These are phyloP conservation scores for Hydraecia micacea DNA, from an alignment of 2,888 invertebrate species.

Conservation along the genomic window DNA sequence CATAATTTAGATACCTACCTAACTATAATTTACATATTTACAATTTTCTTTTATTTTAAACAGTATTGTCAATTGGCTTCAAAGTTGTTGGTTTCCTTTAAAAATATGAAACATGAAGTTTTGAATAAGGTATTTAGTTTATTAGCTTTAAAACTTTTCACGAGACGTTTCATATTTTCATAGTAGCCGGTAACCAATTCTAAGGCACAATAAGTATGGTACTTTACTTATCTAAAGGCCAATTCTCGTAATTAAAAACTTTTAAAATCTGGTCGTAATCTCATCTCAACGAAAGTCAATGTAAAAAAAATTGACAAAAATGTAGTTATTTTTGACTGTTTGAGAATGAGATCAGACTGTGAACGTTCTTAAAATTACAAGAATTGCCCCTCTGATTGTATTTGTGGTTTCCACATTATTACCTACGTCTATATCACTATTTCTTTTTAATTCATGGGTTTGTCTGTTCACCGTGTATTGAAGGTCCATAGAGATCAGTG, in stretches of 20 bases:
- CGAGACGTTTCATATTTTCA: conserved; percentile 55
- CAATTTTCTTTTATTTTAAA: conserved; percentile 65
- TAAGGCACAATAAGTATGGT: conserved; percentile 7
- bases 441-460: conserved; percentile 27
- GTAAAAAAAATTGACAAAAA: neutral
- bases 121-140: conserved; percentile 34
- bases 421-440: conserved; percentile 47
- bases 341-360: neutral
- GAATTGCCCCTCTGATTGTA: neutral
- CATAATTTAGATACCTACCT: conserved; percentile 69
- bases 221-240: conserved; percentile 14
- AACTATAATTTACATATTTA: conserved; percentile 83
- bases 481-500: conserved; percentile 63
- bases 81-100: conserved; percentile 28
- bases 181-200: conserved; percentile 34
- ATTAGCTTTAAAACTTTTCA: conserved; percentile 38
- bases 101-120: conserved; percentile 57
- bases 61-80: conserved; percentile 34
- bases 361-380: neutral
- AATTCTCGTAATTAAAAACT: neutral
- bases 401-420: conserved; percentile 18
- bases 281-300: neutral
- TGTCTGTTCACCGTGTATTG: conserved; percentile 42
- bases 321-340: neutral
- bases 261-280: neutral